phyloP scores from a whole-genome alignment of 2,113 vertebrate genomes.

The Tupaia tana region DNA sequence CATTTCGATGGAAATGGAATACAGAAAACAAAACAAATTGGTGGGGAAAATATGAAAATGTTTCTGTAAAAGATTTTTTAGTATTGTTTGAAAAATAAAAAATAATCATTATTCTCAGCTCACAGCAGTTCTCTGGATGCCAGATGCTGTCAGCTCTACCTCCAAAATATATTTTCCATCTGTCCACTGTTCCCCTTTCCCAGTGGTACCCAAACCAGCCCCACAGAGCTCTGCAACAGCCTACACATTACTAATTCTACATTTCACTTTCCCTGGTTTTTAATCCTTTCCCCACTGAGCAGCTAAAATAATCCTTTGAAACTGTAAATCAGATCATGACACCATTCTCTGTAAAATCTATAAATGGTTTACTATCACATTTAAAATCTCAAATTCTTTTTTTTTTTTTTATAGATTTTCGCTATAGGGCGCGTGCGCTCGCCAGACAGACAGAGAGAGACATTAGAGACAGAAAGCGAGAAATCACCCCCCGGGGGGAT shows the following conservation, averaged over 20 bases:
- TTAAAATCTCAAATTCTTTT: neutral
- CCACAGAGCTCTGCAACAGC: neutral
- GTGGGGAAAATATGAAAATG: neutral
- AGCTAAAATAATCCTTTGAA: neutral
- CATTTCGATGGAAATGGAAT: neutral
- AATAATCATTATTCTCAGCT: neutral
- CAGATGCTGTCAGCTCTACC: neutral
- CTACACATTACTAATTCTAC: neutral
- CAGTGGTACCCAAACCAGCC: neutral
- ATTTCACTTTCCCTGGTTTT: neutral
- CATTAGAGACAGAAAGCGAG: too few relatives aligned
- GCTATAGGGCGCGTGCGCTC: too few relatives aligned
- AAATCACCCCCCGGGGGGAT: too few relatives aligned
- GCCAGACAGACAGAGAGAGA: too few relatives aligned
- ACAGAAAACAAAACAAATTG: slow-evolving; percentile 8
- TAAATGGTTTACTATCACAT: neutral
- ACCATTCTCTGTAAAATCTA: neutral
- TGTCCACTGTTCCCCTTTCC: neutral
- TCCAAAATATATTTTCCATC: slow-evolving; percentile 19
- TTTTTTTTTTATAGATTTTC: too few relatives aligned
- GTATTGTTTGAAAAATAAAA: slow-evolving; percentile 41
- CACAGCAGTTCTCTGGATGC: neutral
- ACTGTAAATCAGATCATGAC: neutral
- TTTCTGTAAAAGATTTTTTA: neutral
- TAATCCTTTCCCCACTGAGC: neutral